phyloP scores from a whole-genome alignment of 2,888 invertebrate species.

The Hemaris fuciformis region DNA sequence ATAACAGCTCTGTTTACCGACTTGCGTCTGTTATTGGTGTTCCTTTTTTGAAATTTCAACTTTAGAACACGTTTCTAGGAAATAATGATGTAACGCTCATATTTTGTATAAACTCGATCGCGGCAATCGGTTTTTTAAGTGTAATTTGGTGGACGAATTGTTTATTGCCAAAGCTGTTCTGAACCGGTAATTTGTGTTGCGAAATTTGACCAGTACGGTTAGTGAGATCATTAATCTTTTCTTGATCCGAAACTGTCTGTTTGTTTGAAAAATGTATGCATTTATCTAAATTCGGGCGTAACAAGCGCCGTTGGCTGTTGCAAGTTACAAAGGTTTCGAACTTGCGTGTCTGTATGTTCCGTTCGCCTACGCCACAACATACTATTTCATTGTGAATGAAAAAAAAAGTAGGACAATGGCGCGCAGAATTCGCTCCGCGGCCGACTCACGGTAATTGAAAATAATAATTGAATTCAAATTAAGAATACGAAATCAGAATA shows the following conservation, averaged over 20 bases:
- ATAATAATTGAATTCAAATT: conserved; percentile 76
- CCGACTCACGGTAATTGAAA: conserved; percentile 70
- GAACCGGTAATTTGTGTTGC: conserved; percentile 60
- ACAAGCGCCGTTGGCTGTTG: conserved; percentile 38
- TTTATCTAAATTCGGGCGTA: conserved; percentile 49
- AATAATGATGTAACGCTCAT: conserved; percentile 32
- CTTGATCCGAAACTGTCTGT: conserved; percentile 64
- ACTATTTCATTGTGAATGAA: conserved; percentile 19
- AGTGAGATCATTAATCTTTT: conserved; percentile 64
- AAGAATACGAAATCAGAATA: conserved; percentile 73
- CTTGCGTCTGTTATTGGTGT: conserved; percentile 54
- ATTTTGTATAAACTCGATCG: conserved; percentile 15
- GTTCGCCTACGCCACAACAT: conserved; percentile 6
- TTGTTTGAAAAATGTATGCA: conserved; percentile 57
- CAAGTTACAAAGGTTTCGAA: not conserved
- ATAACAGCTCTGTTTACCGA: conserved; percentile 70
- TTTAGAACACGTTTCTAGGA: conserved; percentile 32
- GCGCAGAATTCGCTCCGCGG: conserved; percentile 44
- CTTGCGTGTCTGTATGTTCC: conserved; percentile 3
- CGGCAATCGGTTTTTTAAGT: conserved; percentile 25
- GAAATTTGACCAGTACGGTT: conserved; percentile 61
- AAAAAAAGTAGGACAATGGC: conserved; percentile 64
- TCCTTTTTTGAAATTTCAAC: conserved; percentile 49
- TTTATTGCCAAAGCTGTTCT: conserved; percentile 54
- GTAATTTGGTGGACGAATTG: conserved; percentile 47